Base-by-base conservation (phyloP, 37 sponge, comb jelly and placozoan species). In the Eunapius fragilis region DNA sequence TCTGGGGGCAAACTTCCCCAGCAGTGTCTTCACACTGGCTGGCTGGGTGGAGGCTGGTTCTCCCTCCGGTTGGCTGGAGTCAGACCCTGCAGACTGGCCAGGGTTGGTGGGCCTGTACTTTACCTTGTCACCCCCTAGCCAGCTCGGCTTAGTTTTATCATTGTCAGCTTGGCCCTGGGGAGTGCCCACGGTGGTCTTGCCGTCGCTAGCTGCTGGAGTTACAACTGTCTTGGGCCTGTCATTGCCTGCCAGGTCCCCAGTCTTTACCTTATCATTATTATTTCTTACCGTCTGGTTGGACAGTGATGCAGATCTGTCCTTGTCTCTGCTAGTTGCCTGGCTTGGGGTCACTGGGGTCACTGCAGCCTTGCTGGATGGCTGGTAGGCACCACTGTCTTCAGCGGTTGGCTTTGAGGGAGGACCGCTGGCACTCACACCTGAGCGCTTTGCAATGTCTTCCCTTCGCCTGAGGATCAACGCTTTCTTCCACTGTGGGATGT, bases 401-500 rank as follows among this genome's bases (percentile, higher is more conserved):
- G 58, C 58, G 14, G 58, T 17, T 58, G 58, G 58, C 58, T 58
- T 58, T 41, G 6, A 41, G 58, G 58, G 14, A 19, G 27, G 13
- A 22, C 0, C 1, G 58, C 58, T 17, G 22, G 58, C 22, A 58
- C 7, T 19, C 1, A 19, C 34, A 25, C 74, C 38, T 0, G 87
- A 84, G 5, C 94, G 82, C n/a, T 82, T 84, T 48, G 83, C 78
- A 45, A 77, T 74, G 71, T 94, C 94, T 24, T 70, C 68, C 34
- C 76, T 75, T 68, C 93, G 85, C 35, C 96, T 83, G 34, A 41
- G 41, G 26, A 96, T 90, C 25, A 96, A 50, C 3, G 86, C 88
- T 70, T 93, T 91, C 76, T 93, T 96, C 96, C 96, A 96, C 11
- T 38, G 76, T 12, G 96, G 96, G 5, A 93, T 48, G 11, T 75